A percentile compares a stretch with the other conserved stretches of the same genome.
Evolutionary conservation across 2,888 invertebrate species (phyloP).

Genomic region (Pterobdella sp.): DNA sequence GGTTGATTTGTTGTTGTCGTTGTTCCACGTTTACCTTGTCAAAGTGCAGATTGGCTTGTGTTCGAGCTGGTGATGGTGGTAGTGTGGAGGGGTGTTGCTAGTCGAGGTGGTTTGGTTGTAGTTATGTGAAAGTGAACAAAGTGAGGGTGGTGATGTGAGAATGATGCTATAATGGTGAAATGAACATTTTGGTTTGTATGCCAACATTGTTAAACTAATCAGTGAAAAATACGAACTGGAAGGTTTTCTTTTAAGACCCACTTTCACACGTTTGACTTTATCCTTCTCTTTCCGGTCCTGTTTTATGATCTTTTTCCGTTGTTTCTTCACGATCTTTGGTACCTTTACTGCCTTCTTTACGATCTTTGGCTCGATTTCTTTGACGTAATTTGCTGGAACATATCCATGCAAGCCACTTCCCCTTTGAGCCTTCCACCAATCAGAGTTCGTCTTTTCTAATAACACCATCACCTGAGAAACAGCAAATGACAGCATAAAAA

Average conservation of each 20-base stretch:
- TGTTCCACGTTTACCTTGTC: slow-evolving; percentile 73
- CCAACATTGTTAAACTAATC: not conserved
- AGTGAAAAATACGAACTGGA: not conserved
- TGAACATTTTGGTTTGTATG: not conserved
- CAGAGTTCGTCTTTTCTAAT: slow-evolving; percentile 85
- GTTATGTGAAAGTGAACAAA: not conserved
- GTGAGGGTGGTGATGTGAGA: not conserved
- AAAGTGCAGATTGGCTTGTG: slow-evolving; percentile 51
- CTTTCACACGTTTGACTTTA: not conserved
- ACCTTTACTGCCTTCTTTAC: slow-evolving; percentile 59
- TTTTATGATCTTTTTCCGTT: no score
- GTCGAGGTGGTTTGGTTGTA: not conserved
- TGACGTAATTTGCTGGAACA: slow-evolving; percentile 92
- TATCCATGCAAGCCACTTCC: slow-evolving; percentile 86
- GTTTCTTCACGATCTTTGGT: no score
- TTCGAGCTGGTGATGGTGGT: slow-evolving; percentile 43
- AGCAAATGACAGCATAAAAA: slow-evolving; percentile 17
- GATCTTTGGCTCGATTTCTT: slow-evolving; percentile 76
- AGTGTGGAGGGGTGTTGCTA: not conserved
- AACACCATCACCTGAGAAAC: slow-evolving; percentile 67
- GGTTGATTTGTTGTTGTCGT: slow-evolving; percentile 69
- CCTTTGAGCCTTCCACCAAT: slow-evolving; percentile 98
- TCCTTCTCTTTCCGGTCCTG: not conserved
- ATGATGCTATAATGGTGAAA: not conserved
- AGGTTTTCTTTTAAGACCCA: not conserved